phyloP scores from a whole-genome alignment of 1,140 invertebrate species.

The Heliconius eleuchia region DNA sequence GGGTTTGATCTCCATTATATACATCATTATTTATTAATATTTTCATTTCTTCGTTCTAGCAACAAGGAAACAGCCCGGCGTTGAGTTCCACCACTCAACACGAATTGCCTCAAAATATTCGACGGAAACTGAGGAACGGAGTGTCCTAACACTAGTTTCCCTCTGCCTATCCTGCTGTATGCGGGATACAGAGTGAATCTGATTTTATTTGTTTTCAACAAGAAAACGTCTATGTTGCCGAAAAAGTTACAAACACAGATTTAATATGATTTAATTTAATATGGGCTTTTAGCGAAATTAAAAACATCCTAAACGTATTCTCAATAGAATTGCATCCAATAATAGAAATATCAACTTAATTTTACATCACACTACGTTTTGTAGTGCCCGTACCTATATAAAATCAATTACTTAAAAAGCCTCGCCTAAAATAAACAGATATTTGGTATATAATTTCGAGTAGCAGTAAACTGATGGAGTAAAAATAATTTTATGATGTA shows the following conservation, averaged over 20 bases:
- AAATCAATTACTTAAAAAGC: constrained; percentile 8
- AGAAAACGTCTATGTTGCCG: not conserved
- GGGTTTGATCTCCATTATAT: too few species aligned
- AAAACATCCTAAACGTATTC: not conserved
- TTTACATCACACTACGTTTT: not conserved
- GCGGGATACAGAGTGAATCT: too few species aligned
- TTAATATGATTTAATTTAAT: not conserved
- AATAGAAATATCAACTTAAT: constrained; percentile 7
- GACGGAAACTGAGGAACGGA: too few species aligned
- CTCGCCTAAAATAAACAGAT: not conserved
- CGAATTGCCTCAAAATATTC: too few species aligned
- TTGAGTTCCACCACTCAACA: too few species aligned
- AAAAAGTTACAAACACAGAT: not conserved
- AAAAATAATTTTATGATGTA: not conserved
- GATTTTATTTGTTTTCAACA: not conserved
- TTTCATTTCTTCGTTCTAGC: too few species aligned
- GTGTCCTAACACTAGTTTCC: too few species aligned
- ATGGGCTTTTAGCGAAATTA: not conserved
- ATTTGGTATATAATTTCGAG: not conserved
- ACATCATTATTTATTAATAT: too few species aligned
- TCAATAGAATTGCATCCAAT: constrained; percentile 4
- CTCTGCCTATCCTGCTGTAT: too few species aligned
- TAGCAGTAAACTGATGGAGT: not conserved
- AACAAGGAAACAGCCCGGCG: too few species aligned
- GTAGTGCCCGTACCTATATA: not conserved